Evolutionary conservation across 1,140 invertebrate species (phyloP), one percentile per base, ranked within the genome.

Genomic region (Stegodyphus dumicola): DNA sequence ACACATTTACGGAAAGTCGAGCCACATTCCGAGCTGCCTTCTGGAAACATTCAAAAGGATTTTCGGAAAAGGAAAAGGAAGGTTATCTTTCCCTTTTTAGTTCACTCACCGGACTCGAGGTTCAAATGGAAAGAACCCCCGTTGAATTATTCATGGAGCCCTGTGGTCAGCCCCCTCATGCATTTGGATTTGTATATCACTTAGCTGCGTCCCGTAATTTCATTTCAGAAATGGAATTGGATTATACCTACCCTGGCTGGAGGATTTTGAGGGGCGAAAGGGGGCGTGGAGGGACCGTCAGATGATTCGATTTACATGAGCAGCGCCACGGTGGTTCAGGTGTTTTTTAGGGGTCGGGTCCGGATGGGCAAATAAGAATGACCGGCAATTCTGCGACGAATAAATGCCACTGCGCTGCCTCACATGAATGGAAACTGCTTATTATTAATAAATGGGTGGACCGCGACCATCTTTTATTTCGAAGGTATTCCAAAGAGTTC

Each of bases 161-260:
- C 65, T 75, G 73, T 60, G 73, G 77, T 66, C 76, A 65, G n/a
- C 51, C 9, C 65, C 49, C 48, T n/a, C 56, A 17, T 76, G 17
- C 75, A 33, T 76, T 56, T 70, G 81, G 77, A 78, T 80, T 86
- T 86, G 85, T 79, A 78, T 86, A 78, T 86, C 85, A 86, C 75
- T 86, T 78, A 86, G 85, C 65, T 49, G 51, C 7, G 52, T 17
- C 60, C 48, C 54, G 85, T 86, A 86, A 86, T 86, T 86, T 86
- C 77, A 86, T 86, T 86, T 81, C 64, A 78, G 85, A 80, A 86
- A 86, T 86, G 85, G 85, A 86, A 86, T 81, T 66, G 60, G 85
- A 86, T 86, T 86, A 86, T 60, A 77, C 65, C 66, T 70, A 18
- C 75, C 75, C 13, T 15, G 33, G 11, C 48, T 6, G 11, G 11